Evolutionary conservation across 2,888 invertebrate genomes (phyloP), one percentile per base, ranked within the genome.

Genomic region (Hirtodrosophila alboralis): DNA sequence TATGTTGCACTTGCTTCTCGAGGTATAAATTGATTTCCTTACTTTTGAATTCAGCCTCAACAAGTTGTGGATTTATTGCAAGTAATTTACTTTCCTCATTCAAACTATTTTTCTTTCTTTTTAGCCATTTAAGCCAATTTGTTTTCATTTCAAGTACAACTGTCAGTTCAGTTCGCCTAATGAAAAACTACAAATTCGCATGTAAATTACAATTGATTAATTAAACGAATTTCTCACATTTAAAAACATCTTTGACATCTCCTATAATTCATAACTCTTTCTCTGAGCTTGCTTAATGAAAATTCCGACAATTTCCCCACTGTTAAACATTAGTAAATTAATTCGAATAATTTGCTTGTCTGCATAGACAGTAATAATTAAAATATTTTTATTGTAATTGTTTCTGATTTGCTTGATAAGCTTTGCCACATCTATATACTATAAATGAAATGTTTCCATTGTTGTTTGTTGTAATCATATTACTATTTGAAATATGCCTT

Each of bases 131-230:
- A 1, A 10, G 21, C 23, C 43, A 65, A 65, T 66, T 66, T 37
- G 45, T 60, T 45, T 66, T 54, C 67, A 60, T 54, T 66, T 45
- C 12, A 28, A 12, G 16, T 10, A 40, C 61, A 49, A 21, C 44
- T 54, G 53, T 60, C 61, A 52, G 41, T 45, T 49, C 49, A 43
- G 33, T 61, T 63, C 49, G 52, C 44, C 18, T 47, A 54, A 51
- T 61, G 58, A 54, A 70, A 66, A 61, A 58, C 57, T 60, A 53
- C n/a, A 53, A 70, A 49, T 64, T 68, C 49, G 34, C 57, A 4
- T 37, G 49, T 38, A 66, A 66, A 66, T 66, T 54, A 18, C 38
- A 48, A 61, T 66, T 71, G 71, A 70, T 70, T 70, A 70, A 53
- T 57, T 49, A 48, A 60, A 48, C 23, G 33, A 60, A 65, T 58